phyloP scores from a whole-genome alignment of 2,797 vertebrate species.

The Karalla daura region DNA sequence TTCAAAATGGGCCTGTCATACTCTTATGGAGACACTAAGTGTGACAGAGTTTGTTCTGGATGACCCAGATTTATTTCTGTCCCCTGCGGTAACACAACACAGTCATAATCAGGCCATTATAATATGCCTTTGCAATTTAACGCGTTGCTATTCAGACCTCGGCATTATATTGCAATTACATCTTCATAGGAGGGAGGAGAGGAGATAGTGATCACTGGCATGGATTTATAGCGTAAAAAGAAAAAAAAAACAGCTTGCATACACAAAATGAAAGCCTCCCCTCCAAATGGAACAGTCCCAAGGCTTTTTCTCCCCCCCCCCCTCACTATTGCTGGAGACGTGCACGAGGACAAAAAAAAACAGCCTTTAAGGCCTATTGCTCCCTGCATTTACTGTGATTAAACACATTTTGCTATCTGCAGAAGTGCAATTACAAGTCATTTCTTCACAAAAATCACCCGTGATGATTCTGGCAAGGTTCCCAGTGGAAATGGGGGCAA shows the following conservation, averaged over 20 bases:
- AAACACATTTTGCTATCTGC: slow-evolving; percentile 34
- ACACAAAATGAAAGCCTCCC: slow-evolving; percentile 29
- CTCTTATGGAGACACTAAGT: slow-evolving; percentile 66
- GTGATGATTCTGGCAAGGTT: slow-evolving; percentile 22
- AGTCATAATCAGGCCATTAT: slow-evolving; percentile 78
- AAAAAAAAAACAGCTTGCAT: slow-evolving; percentile 18
- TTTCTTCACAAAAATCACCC: slow-evolving; percentile 34
- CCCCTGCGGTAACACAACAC: slow-evolving; percentile 71
- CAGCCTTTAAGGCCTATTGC: slow-evolving; percentile 28
- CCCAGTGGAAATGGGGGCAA: slow-evolving; percentile 1
- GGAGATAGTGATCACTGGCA: slow-evolving; percentile 40
- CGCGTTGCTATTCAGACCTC: slow-evolving; percentile 63
- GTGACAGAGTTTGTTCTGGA: slow-evolving; percentile 73
- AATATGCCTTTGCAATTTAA: slow-evolving; percentile 68
- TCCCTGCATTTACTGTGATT: slow-evolving; percentile 35
- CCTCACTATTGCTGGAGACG: slow-evolving; percentile 11
- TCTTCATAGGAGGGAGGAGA: slow-evolving; percentile 47
- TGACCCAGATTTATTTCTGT: slow-evolving; percentile 78
- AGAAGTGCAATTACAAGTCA: slow-evolving; percentile 38
- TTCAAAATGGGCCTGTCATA: slow-evolving; percentile 63
- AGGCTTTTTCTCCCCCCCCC: slow-evolving; percentile 2
- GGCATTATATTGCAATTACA: slow-evolving; percentile 61
- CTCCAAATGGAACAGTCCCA: slow-evolving; percentile 28
- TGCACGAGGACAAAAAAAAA: background rate
- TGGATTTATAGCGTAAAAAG: slow-evolving; percentile 37